phyloP scores from a whole-genome alignment of 2,888 invertebrate genomes.

The Volucella zonaria region DNA sequence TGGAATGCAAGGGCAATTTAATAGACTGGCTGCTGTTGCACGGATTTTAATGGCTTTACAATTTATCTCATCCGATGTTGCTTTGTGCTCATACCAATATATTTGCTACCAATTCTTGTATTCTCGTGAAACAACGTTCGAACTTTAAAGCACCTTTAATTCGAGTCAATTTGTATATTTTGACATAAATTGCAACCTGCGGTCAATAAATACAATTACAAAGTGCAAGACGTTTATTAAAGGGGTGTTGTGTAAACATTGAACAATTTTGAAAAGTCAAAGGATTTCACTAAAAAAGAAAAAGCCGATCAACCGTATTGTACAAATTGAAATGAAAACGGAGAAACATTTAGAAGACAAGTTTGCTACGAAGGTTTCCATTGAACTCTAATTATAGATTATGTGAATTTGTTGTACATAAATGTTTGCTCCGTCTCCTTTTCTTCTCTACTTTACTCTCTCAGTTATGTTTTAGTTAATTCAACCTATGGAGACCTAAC shows the following conservation, averaged over 20 bases:
- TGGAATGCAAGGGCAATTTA: slow-evolving; percentile 39
- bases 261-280: neutral
- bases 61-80: slow-evolving; percentile 39
- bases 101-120: neutral
- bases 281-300: neutral
- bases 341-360: too few species aligned
- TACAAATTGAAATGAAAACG: too few species aligned
- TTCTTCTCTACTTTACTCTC: too few species aligned
- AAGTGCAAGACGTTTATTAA: neutral
- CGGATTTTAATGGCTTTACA: slow-evolving; percentile 43
- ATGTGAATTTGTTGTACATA: too few species aligned
- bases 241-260: slow-evolving; percentile 24
- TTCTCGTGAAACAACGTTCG: neutral
- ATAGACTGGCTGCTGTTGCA: slow-evolving; percentile 24
- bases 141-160: too few species aligned
- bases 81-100: neutral
- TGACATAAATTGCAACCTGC: slow-evolving; percentile 38
- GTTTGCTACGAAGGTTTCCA: too few species aligned
- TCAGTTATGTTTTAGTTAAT: too few species aligned
- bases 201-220: slow-evolving; percentile 16
- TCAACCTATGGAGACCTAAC: too few species aligned
- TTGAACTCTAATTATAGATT: too few species aligned
- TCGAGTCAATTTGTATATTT: slow-evolving; percentile 24
- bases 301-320: too few species aligned
- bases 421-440: too few species aligned